phyloP scores from a whole-genome alignment of 2,113 vertebrate species.

The Caloenas nicobarica region DNA sequence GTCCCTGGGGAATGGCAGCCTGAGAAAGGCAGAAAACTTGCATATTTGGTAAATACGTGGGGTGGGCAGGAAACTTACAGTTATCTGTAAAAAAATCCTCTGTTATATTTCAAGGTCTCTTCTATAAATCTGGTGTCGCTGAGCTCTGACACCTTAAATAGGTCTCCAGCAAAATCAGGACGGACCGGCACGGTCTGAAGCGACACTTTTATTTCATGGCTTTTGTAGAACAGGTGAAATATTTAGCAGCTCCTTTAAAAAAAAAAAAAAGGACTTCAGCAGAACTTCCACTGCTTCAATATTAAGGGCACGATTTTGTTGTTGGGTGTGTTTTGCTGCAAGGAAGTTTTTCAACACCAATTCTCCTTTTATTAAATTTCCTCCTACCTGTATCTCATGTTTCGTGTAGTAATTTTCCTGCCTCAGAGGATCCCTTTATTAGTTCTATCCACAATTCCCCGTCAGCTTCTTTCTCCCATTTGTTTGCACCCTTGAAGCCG shows the following conservation, averaged over 20 bases:
- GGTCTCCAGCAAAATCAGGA: neutral
- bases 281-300: neutral
- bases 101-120: neutral
- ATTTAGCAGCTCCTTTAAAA: neutral
- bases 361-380: neutral
- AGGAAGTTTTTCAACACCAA: neutral
- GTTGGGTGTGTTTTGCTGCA: neutral
- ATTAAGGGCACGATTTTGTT: neutral
- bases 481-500: neutral
- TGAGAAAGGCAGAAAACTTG: neutral
- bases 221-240: neutral
- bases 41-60: neutral
- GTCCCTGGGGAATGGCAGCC: neutral
- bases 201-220: neutral
- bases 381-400: neutral
- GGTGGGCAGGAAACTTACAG: rapidly evolving
- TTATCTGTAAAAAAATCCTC: neutral
- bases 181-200: neutral
- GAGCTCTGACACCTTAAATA: neutral
- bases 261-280: neutral
- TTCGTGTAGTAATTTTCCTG: neutral
- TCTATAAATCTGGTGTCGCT: neutral
- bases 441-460: neutral
- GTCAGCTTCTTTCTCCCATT: neutral
- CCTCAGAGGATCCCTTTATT: neutral